Evolutionary conservation across 2,797 vertebrate genomes (phyloP).

Genomic region (Poecile montanus): DNA sequence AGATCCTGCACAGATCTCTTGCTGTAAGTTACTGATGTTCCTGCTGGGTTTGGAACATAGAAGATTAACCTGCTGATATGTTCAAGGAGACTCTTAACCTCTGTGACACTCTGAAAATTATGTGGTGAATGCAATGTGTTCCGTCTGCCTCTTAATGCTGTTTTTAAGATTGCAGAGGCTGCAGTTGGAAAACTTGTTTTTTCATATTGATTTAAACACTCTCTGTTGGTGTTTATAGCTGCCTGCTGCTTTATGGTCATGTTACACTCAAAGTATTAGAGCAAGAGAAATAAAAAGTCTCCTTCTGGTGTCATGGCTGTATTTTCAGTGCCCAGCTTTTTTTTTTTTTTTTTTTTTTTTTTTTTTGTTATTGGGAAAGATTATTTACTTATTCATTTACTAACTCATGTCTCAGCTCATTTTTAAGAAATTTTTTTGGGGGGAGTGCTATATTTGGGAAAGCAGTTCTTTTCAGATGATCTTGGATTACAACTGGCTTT

Average conservation of each 20-base stretch:
- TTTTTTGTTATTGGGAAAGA: not conserved
- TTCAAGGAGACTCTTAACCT: conserved; percentile 48
- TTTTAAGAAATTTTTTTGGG: not conserved
- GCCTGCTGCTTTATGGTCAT: conserved; percentile 29
- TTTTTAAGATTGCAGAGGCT: conserved; percentile 45
- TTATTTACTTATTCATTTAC: not conserved
- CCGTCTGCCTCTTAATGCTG: not conserved
- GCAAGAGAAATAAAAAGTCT: not conserved
- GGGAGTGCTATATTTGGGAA: not conserved
- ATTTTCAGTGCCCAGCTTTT: not conserved
- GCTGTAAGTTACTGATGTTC: not conserved
- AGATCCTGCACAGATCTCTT: not conserved
- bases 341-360: not conserved
- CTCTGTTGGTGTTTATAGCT: conserved; percentile 40
- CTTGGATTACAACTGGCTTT: not conserved
- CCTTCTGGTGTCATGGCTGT: not conserved
- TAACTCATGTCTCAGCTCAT: not conserved
- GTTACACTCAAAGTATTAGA: conserved; percentile 7
- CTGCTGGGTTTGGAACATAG: not conserved
- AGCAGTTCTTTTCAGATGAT: not conserved
- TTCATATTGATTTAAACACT: conserved; percentile 57
- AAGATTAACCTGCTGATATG: not conserved
- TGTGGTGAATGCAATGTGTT: not conserved
- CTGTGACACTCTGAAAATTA: conserved; percentile 44
- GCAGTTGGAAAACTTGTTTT: not conserved